A percentile compares a stretch with the other conserved stretches of the same genome.
These are phyloP conservation scores for Athene noctua DNA, from an alignment of 2,113 vertebrate species.

Conservation along the genomic window DNA sequence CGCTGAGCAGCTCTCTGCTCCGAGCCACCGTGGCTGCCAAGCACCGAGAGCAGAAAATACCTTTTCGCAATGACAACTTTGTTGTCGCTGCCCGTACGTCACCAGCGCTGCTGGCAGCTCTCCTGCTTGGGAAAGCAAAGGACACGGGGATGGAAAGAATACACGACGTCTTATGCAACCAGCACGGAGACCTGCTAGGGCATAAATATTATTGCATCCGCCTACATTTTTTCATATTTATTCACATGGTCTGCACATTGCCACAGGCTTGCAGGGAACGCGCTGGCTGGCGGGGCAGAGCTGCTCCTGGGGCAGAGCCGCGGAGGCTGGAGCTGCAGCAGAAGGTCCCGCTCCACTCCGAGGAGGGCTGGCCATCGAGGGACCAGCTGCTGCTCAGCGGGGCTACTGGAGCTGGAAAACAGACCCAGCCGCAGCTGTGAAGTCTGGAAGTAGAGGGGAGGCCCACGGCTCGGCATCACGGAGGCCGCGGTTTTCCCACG, in stretches of 20 bases:
- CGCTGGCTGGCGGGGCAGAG: background rate
- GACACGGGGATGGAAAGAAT: background rate
- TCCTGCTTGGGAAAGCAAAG: background rate
- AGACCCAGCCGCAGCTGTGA: fast-evolving
- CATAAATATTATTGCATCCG: background rate
- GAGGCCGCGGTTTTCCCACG: background rate
- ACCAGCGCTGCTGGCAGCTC: background rate
- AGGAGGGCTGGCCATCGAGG: background rate
- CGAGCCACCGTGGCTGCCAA: background rate
- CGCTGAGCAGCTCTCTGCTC: background rate
- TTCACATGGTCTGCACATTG: background rate
- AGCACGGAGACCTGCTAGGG: background rate
- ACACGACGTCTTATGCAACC: background rate
- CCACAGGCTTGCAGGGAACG: background rate
- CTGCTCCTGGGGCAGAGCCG: background rate
- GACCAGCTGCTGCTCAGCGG: background rate
- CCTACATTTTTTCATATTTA: background rate
- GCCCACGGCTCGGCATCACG: background rate
- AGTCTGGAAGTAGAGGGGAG: background rate
- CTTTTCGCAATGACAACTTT: background rate
- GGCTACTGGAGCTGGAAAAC: background rate
- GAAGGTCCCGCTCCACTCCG: background rate
- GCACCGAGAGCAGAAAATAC: background rate
- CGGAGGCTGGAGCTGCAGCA: background rate
- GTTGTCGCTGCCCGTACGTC: background rate